Conservation (phyloP, 2,113 vertebrate species). For the Cynocephalus volans region DNA sequence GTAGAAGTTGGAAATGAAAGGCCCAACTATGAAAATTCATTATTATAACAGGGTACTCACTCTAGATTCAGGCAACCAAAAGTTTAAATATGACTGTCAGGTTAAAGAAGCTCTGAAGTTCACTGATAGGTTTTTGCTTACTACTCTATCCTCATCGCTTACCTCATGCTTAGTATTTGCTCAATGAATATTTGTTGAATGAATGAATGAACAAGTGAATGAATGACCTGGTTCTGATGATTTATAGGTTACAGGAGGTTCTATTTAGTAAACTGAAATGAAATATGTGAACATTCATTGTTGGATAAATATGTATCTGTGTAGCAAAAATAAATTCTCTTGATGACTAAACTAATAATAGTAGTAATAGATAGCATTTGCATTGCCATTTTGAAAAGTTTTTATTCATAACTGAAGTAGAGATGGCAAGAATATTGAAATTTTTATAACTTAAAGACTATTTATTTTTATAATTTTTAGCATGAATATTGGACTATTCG, state of each 20-base stretch:
- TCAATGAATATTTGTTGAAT: slow-evolving; percentile 38
- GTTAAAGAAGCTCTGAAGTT: background rate
- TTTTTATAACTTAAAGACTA: slow-evolving; percentile 41
- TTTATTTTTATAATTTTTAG: slow-evolving; percentile 55
- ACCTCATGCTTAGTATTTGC: background rate
- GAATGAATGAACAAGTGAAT: background rate
- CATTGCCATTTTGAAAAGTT: background rate
- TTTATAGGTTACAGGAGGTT: background rate
- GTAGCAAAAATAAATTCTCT: slow-evolving; percentile 35
- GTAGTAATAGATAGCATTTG: background rate
- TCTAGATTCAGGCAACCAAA: slow-evolving; percentile 16
- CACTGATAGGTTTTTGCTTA: background rate
- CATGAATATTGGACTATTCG: background rate
- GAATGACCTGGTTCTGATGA: background rate
- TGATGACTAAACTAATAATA: background rate
- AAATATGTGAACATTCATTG: slow-evolving; percentile 28
- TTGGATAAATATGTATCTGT: slow-evolving; percentile 55
- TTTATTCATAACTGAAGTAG: background rate
- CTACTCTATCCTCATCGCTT: background rate
- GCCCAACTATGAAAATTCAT: background rate
- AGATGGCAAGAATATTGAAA: slow-evolving; percentile 3
- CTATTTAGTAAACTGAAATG: slow-evolving; percentile 37
- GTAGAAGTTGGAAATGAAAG: slow-evolving; percentile 1
- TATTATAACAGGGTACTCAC: background rate
- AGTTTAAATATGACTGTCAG: background rate